Conservation (phyloP, 2,113 vertebrate species). For the Pleuronectes platessa region DNA sequence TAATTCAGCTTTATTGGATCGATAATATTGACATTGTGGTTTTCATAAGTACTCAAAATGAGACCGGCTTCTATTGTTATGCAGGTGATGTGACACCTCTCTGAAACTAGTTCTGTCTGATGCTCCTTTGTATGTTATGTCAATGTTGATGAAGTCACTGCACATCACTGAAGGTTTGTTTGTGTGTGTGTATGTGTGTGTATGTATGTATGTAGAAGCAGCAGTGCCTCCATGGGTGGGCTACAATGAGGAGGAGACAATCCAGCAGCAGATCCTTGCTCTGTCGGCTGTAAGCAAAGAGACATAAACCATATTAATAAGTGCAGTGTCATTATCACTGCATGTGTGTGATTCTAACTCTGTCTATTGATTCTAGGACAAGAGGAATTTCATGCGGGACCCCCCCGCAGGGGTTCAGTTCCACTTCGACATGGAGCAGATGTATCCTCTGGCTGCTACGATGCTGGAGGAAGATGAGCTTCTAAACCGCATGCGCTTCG, state of each 20-base stretch:
- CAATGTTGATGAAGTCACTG: neutral
- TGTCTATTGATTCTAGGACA: conserved; percentile 58
- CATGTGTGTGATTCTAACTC: neutral
- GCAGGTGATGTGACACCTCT: too few relatives aligned
- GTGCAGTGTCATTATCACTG: neutral
- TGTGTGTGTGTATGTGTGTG: conserved; percentile 8
- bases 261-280: conserved; percentile 96
- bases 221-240: conserved; percentile 97
- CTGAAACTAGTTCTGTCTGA: neutral
- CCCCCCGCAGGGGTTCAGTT: conserved; percentile 78
- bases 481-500: conserved; percentile 79
- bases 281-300: conserved; percentile 92
- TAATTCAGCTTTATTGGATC: too few relatives aligned
- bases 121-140: neutral
- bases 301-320: neutral
- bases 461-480: conserved; percentile 80
- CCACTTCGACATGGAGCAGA: conserved; percentile 77
- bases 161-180: conserved; percentile 6
- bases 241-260: conserved; percentile 96
- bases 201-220: conserved; percentile 80
- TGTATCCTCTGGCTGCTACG: conserved; percentile 75
- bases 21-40: too few relatives aligned
- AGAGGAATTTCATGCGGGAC: conserved; percentile 78
- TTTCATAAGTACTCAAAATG: too few relatives aligned
- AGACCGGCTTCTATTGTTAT: too few relatives aligned